phyloP scores from a whole-genome alignment of 2,888 invertebrate species.

The Agrochola lota region DNA sequence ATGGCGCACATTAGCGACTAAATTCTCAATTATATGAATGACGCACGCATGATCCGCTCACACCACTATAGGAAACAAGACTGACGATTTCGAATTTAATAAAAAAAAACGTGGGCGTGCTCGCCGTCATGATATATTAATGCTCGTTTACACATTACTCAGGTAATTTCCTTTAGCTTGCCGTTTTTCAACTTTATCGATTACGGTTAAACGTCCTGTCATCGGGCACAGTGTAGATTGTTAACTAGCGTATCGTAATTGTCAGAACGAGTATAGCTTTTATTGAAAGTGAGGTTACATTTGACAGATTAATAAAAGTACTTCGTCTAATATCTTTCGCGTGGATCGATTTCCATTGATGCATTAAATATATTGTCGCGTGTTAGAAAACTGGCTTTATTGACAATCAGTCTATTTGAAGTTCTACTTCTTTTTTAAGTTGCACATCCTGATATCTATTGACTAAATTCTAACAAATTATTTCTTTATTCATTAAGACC shows the following conservation, averaged over 20 bases:
- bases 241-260: constrained; percentile 54
- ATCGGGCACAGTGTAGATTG: constrained; percentile 33
- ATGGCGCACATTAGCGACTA: constrained; percentile 35
- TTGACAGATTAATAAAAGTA: constrained; percentile 54
- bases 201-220: constrained; percentile 54
- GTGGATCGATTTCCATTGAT: constrained; percentile 52
- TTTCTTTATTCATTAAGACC: not conserved
- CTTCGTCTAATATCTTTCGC: constrained; percentile 45
- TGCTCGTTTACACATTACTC: constrained; percentile 46
- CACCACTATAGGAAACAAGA: constrained; percentile 29
- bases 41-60: constrained; percentile 36
- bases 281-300: constrained; percentile 52
- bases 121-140: constrained; percentile 50
- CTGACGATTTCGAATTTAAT: constrained; percentile 61
- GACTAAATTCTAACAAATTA: not conserved
- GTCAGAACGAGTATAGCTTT: constrained; percentile 31
- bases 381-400: constrained; percentile 26
- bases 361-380: constrained; percentile 50
- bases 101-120: constrained; percentile 52
- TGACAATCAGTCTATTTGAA: constrained; percentile 12
- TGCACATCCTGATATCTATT: not conserved
- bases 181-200: constrained; percentile 46
- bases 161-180: constrained; percentile 50
- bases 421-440: not conserved
- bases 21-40: constrained; percentile 57